Percentiles rank a stretch among this genome's conserved stretches.
phyloP scores from a whole-genome alignment of 2,113 vertebrate genomes.

The Mustelus asterias region DNA sequence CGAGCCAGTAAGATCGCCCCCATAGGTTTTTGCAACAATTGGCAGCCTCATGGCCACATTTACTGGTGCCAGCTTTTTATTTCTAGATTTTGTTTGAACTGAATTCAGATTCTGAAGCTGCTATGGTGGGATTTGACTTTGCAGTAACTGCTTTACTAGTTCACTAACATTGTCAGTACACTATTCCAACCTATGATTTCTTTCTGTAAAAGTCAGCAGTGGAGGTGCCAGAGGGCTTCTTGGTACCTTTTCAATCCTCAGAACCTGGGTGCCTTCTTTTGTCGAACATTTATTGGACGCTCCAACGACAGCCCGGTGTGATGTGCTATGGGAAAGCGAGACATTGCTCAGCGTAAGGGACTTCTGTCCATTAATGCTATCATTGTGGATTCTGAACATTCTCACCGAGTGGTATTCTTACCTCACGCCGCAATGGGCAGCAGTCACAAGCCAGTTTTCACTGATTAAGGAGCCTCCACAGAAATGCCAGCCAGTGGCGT shows the following conservation, averaged over 20 bases:
- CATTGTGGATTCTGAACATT: neutral
- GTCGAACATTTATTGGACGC: neutral
- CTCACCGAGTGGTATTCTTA: neutral
- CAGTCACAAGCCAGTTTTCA: conserved; percentile 26
- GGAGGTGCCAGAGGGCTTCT: no score
- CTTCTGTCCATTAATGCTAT: neutral
- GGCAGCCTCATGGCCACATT: neutral
- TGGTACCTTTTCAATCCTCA: neutral
- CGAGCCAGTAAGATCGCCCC: no score
- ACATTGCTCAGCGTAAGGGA: no score
- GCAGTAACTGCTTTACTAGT: neutral
- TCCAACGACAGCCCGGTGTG: neutral
- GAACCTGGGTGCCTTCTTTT: neutral
- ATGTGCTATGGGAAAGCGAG: neutral
- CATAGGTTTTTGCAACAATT: neutral
- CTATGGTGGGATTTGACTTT: neutral
- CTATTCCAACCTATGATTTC: neutral
- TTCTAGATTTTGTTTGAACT: neutral
- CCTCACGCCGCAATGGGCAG: conserved; percentile 9
- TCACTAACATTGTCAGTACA: neutral
- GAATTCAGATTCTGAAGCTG: neutral
- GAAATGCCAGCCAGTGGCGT: neutral
- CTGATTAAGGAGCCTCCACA: conserved; percentile 28
- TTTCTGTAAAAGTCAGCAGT: neutral
- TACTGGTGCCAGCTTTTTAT: neutral